Conservation (phyloP, 1,140 invertebrate species). For the Drosophila ficusphila region DNA sequence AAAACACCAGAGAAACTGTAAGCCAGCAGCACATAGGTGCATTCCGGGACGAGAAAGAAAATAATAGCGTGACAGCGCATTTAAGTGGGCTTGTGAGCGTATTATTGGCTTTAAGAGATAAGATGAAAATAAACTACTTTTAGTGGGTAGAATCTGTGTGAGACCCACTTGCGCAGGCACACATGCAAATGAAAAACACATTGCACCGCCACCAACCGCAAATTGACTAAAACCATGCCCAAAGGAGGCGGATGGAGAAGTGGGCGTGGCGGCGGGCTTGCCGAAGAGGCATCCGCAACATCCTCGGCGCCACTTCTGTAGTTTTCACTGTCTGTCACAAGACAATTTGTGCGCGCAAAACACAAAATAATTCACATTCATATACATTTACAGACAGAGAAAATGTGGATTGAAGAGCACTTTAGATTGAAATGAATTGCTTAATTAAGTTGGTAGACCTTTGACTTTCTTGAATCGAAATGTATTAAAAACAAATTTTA, state of each 20-base stretch:
- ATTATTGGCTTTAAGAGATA: constrained; percentile 83
- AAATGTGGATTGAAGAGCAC: not conserved
- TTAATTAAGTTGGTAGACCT: too few relatives aligned
- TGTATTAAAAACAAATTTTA: too few relatives aligned
- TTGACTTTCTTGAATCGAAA: too few relatives aligned
- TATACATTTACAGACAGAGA: constrained; percentile 4
- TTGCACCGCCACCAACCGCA: constrained; percentile 64
- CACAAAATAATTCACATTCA: constrained; percentile 77
- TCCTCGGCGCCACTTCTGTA: constrained; percentile 66
- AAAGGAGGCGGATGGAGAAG: constrained; percentile 9
- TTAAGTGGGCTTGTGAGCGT: constrained; percentile 74
- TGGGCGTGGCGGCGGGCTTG: constrained; percentile 9
- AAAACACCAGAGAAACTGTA: not conserved
- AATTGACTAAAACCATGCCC: constrained; percentile 78
- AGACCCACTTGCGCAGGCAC: constrained; percentile 9
- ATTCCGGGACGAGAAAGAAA: constrained; percentile 16
- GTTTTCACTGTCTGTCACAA: constrained; percentile 82
- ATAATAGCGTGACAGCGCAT: constrained; percentile 57
- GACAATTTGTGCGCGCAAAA: constrained; percentile 82
- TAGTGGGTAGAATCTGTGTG: constrained; percentile 29
- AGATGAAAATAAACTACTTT: constrained; percentile 81
- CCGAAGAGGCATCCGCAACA: constrained; percentile 28
- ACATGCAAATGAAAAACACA: constrained; percentile 39
- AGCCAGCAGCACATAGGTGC: not conserved
- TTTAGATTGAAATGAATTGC: too few relatives aligned